Base-by-base conservation (phyloP, 2,797 vertebrate genomes). In the Halcyon leucocephala region DNA sequence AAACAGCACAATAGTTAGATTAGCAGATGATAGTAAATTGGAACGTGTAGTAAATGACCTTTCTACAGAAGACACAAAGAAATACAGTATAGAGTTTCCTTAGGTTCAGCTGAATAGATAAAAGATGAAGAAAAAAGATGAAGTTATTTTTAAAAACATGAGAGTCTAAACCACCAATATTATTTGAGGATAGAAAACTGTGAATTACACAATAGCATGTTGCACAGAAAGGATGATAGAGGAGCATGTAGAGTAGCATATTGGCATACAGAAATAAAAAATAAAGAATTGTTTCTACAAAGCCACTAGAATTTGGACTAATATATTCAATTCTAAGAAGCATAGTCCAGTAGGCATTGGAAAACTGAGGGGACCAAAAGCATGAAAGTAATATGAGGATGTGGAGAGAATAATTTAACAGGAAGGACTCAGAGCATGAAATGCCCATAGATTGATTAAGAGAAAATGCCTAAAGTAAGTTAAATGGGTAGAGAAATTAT, bases 1-100 rank as follows among this genome's bases (percentile, higher is more conserved):
- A 95, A 95, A 89, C 29, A 77, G 29, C 39, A 70, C n/a, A 88
- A 73, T 87, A 96, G 95, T 96, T 95, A 94, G 94, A 96, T 93
- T 97, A 96, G 37, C 21, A 76, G 65, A 79, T 66, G 15, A 86
- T 93, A 95, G 95, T 94, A 93, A 93, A 95, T 90, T 90, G 31
- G 28, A 12, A 94, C 91, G 42, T 82, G 42, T 79, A 82, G 29
- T 49, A 69, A 95, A 71, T 86, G 41, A 82, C 55, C 72, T 94
- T 93, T 82, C 54, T 48, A 64, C 7, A 71, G 22, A 25, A 94
- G 95, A 88, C 52, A 12, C 39, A 91, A 17, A 90, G 33, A 79
- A 89, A 70, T 61, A 7, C 22, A 64, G 15, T 35, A 65, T 6
- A 65, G 16, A 66, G 82, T 65, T 69, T 85, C 35, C 42, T 73